These are phyloP conservation scores for Branchellion lobata DNA, from an alignment of 2,888 invertebrate species.

Conservation along the genomic window DNA sequence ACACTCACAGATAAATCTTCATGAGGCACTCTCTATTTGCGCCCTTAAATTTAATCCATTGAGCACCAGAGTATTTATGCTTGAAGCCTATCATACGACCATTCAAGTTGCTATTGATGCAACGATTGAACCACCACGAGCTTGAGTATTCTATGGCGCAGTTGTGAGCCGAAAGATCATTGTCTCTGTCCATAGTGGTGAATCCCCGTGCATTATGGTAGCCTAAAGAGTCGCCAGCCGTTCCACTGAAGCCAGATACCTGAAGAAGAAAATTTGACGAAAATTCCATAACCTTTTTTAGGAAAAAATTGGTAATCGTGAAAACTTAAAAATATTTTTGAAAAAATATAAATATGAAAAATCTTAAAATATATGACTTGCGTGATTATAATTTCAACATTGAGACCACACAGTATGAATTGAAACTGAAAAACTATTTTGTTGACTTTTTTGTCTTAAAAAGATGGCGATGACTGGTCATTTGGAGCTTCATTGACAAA, in stretches of 20 bases:
- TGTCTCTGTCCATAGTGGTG: neutral
- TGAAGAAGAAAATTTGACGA: neutral
- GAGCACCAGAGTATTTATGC: neutral
- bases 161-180: neutral
- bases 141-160: neutral
- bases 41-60: neutral
- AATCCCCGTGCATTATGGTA: neutral
- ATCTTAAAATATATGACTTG: no score
- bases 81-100: neutral
- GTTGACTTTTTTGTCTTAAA: no score
- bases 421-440: no score
- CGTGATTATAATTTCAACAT: no score
- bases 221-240: neutral
- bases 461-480: no score
- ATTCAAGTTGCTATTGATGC: neutral
- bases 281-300: no score
- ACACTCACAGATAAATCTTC: neutral
- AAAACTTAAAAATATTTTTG: no score
- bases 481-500: no score
- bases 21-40: neutral
- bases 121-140: neutral
- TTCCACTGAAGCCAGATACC: neutral
- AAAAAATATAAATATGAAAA: no score
- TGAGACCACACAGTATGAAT: no score
- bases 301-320: no score